phyloP scores from a whole-genome alignment of 2,113 vertebrate genomes.

The Ranitomeya variabilis region DNA sequence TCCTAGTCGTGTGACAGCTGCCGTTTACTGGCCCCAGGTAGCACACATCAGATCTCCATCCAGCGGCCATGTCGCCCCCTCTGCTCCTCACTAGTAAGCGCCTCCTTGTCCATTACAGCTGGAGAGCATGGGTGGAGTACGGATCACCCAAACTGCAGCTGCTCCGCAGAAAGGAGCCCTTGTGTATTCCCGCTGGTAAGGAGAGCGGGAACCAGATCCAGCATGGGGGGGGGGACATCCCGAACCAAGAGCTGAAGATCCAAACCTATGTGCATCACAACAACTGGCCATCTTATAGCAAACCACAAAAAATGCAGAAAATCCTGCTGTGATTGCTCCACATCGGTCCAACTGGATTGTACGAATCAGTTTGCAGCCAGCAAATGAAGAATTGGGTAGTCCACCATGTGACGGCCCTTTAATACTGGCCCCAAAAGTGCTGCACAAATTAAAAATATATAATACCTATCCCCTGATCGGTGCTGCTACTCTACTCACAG shows the following conservation, averaged over 20 bases:
- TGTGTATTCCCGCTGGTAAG: neutral
- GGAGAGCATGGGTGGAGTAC: conserved; percentile 26
- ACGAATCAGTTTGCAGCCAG: too few species aligned
- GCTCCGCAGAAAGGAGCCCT: conserved; percentile 9
- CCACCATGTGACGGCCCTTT: too few species aligned
- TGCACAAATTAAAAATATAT: too few species aligned
- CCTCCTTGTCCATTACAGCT: neutral
- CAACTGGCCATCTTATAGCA: too few species aligned
- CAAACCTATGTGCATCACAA: neutral
- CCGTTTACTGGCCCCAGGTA: conserved; percentile 3
- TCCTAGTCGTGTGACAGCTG: neutral
- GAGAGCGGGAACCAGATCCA: neutral
- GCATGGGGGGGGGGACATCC: neutral
- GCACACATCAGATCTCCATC: neutral
- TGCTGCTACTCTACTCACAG: too few species aligned
- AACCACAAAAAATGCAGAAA: neutral
- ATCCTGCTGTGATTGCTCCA: too few species aligned
- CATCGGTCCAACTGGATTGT: too few species aligned
- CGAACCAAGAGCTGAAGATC: neutral
- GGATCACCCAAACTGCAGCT: conserved; percentile 47
- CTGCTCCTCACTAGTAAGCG: neutral
- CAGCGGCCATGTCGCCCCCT: neutral
- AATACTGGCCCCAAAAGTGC: too few species aligned
- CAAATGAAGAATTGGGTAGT: too few species aligned
- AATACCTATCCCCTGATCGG: too few species aligned